Base-by-base conservation (phyloP, 2,888 invertebrate species). In the Pollenia amentaria region DNA sequence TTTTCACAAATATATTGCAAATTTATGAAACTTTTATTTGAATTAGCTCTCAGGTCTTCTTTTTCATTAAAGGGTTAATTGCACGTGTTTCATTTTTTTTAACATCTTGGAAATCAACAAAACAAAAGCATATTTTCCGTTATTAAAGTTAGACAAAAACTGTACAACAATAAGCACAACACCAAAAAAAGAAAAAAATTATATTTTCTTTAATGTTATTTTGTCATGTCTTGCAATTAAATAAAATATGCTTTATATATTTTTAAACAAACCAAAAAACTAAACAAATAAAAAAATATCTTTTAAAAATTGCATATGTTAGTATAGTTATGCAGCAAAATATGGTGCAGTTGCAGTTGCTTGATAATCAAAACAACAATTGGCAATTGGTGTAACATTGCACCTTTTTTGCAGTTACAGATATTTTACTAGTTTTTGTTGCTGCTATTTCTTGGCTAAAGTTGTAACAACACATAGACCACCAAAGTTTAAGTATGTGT, bases 151-250 rank as follows among this genome's bases (percentile, higher is more conserved):
- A 53, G 14, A 53, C 9, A 51, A 65, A 46, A 40, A 64, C 21
- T 42, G 4, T 75, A 67, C 38, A 38, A 67, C 75, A 75, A 51
- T 51, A 40, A n/a, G 48, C 38, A 60, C 18, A 55, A 65, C 21
- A 8, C 3, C 18, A 42, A 80, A 40, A 79, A 21, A 16, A 53
- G 42, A 16, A n/a, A 46, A 48, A 38, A 8, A 18, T 44, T 29
- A 55, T 18, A 51, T 70, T 75, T 84, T 84, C 48, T 72, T 21
- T 65, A 53, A 67, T 69, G 40, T 53, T 73, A 38, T 82, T 77
- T 77, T 81, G 81, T 53, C 85, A 81, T 85, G 81, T 85, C 77
- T 78, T 78, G 77, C 82, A 85, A 82, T 85, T 82, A 85, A 82
- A 82, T 82, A 73, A 69, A 80, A 73, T 73, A 78, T 78, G 62